phyloP scores from a whole-genome alignment of 2,113 vertebrate species.

The Rhabdomys dilectus region DNA sequence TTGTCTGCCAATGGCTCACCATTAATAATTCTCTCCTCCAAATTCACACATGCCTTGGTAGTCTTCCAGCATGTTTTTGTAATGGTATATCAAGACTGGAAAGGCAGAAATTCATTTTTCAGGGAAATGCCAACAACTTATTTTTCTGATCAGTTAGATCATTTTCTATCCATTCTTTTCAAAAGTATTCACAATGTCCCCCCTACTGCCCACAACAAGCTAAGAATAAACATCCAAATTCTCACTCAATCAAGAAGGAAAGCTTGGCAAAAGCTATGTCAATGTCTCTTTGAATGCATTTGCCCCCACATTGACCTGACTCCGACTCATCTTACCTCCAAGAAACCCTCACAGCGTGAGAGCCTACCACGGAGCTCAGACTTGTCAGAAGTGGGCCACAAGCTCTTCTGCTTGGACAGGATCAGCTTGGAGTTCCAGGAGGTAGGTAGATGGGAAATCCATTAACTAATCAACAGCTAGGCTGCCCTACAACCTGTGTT shows the following conservation, averaged over 20 bases:
- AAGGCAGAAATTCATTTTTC: neutral
- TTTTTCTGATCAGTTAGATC: neutral
- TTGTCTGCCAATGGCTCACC: neutral
- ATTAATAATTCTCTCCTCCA: neutral
- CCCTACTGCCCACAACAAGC: neutral
- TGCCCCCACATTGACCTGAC: neutral
- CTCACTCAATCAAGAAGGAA: neutral
- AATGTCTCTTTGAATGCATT: constrained; percentile 23
- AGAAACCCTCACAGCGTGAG: neutral
- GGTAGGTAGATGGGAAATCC: constrained; percentile 78
- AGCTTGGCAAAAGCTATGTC: neutral
- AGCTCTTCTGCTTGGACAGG: constrained; percentile 46
- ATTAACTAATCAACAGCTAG: constrained; percentile 66
- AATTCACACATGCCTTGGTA: neutral
- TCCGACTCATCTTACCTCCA: neutral
- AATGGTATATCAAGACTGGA: neutral
- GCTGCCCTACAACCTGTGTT: constrained; percentile 64
- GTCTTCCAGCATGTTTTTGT: neutral
- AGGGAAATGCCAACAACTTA: neutral
- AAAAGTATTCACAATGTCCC: neutral
- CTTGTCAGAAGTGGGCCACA: constrained; percentile 70
- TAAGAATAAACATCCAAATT: constrained; percentile 30
- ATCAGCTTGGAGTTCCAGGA: constrained; percentile 45
- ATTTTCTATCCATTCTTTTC: constrained; percentile 9
- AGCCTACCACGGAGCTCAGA: neutral